Percentiles rank a stretch among this genome's conserved stretches.
These are phyloP conservation scores for Chloroceryle aenea DNA, from an alignment of 2,113 vertebrate genomes.

Conservation along the genomic window DNA sequence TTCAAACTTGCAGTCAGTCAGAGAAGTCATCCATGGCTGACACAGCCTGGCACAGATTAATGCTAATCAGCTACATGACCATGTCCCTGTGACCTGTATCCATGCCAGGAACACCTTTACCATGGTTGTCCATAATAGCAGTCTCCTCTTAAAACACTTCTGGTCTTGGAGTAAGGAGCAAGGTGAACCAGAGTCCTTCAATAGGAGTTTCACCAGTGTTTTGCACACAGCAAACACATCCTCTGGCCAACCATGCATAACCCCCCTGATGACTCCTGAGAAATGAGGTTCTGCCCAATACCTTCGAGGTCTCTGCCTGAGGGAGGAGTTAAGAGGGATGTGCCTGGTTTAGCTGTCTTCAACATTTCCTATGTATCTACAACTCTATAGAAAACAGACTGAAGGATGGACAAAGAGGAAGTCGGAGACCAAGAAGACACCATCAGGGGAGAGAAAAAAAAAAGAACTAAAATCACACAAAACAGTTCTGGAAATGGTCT, in stretches of 20 bases:
- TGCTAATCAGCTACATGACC: neutral
- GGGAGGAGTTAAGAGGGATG: neutral
- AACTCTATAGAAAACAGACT: neutral
- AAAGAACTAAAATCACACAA: neutral
- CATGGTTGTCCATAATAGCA: neutral
- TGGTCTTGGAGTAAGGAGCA: neutral
- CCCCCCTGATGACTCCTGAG: neutral
- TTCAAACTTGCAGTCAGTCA: neutral
- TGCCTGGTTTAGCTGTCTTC: neutral
- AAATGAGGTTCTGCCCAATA: accelerated
- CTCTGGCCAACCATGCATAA: neutral
- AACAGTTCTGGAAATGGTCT: neutral
- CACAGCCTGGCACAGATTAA: neutral
- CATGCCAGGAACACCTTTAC: neutral
- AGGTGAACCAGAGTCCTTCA: neutral
- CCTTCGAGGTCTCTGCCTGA: neutral
- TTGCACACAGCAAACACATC: neutral
- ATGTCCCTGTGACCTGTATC: accelerated
- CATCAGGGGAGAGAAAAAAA: neutral
- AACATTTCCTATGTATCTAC: neutral
- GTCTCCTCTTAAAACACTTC: neutral
- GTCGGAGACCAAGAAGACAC: neutral
- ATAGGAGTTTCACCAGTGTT: neutral
- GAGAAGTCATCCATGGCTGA: neutral
- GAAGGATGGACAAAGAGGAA: neutral